Evolutionary conservation across 2,888 invertebrate species (phyloP), one percentile per base, ranked within the genome.

Genomic region (Elgonia sp.): DNA sequence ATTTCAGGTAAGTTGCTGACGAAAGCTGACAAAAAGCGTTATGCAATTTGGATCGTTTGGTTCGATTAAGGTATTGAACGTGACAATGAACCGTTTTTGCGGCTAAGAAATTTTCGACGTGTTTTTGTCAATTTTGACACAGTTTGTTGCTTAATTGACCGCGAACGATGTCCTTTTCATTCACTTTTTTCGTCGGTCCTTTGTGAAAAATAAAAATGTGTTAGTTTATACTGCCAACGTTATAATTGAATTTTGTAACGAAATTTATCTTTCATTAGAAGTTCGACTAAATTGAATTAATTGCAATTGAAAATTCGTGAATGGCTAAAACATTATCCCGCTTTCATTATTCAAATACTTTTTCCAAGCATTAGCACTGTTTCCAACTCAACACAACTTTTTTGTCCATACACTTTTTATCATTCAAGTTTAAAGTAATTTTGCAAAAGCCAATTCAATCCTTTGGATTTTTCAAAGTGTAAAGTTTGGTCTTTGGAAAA

Each of bases 1-100:
- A 76, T 84, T 84, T 42, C 84, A 84, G 84, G 84, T 84, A 84
- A 84, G 84, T 70, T 70, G 76, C 67, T 53, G 76, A 82, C 83
- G 46, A 76, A 50, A 53, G 29, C 37, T 16, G 55, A 14, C 46
- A 72, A 70, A 79, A 72, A 79, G 9, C 37, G 42, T 73, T 72
- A 62, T n/a, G 75, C 84, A 77, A 84, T 72, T 67, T 20, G 57
- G 77, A 72, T 67, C 65, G 50, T 29, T 60, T 18, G 63, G 55
- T 55, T 72, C 46, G 82, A 67, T 76, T 69, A 60, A 83, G 83
- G 83, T 83, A 75, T 80, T 75, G 85, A 85, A 80, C 85, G 80
- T 80, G 85, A 80, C 85, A 85, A 79, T 85, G 85, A 85, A 80
- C 57, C 21, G 62, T 69, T 72, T 79, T 73, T 65, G 53, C 40